phyloP scores from a whole-genome alignment of 2,888 invertebrate genomes.

The Melanophora roralis region DNA sequence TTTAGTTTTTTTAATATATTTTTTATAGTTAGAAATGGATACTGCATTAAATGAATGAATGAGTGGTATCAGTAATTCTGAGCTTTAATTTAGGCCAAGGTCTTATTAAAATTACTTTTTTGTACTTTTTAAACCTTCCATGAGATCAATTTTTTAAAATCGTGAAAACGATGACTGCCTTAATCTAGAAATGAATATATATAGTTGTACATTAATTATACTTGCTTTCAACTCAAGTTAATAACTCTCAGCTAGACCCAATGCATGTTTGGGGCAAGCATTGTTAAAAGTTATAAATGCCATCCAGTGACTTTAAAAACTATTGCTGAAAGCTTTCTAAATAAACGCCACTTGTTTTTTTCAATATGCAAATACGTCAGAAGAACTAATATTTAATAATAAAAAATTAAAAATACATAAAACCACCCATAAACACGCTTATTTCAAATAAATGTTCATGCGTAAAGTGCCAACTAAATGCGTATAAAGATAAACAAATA shows the following conservation, averaged over 20 bases:
- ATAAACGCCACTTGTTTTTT: neutral
- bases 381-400: neutral
- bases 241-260: no score
- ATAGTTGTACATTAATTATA: no score
- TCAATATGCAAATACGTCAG: neutral
- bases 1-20: neutral
- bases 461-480: no score
- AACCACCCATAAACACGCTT: neutral
- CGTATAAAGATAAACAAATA: neutral
- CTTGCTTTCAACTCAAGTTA: no score
- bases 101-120: slow-evolving; percentile 20
- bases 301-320: no score
- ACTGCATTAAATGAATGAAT: neutral
- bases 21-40: neutral
- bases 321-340: neutral
- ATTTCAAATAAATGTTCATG: neutral
- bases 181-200: no score
- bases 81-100: slow-evolving; percentile 39
- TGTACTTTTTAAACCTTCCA: neutral
- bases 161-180: no score
- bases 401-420: neutral
- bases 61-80: neutral
- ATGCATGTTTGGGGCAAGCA: no score
- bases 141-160: no score
- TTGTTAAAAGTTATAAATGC: no score